Evolutionary conservation across 2,797 vertebrate genomes (phyloP).

Genomic region (Numenius phaeopus): DNA sequence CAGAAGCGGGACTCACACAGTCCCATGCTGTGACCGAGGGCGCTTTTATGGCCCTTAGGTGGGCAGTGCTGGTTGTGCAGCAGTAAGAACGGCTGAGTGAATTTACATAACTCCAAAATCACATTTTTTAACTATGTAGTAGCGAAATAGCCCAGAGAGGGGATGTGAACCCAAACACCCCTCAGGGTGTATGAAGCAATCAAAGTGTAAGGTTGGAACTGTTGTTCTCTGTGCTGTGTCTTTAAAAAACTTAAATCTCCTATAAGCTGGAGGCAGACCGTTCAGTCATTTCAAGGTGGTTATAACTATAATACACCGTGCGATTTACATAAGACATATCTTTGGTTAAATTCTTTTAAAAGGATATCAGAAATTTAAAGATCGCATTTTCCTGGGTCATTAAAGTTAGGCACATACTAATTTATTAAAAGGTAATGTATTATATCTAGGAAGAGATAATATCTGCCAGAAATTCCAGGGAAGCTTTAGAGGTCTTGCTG

Average conservation of each 20-base stretch:
- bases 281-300: constrained; percentile 23
- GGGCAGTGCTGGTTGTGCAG: background rate
- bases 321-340: background rate
- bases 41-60: background rate
- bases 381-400: constrained; percentile 15
- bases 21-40: background rate
- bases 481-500: constrained; percentile 23
- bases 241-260: background rate
- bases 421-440: constrained; percentile 56
- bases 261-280: background rate
- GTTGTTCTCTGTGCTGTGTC: background rate
- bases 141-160: background rate
- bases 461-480: constrained; percentile 58
- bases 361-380: constrained; percentile 39
- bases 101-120: background rate
- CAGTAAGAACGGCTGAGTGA: background rate
- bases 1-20: background rate
- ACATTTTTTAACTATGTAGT: background rate
- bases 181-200: background rate
- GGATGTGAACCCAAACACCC: background rate
- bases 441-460: constrained; percentile 36
- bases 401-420: constrained; percentile 40
- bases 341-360: constrained; percentile 37
- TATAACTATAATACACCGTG: background rate
- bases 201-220: background rate